Base-by-base conservation (phyloP, 1,140 invertebrate species). In the Drosophila sechellia region DNA sequence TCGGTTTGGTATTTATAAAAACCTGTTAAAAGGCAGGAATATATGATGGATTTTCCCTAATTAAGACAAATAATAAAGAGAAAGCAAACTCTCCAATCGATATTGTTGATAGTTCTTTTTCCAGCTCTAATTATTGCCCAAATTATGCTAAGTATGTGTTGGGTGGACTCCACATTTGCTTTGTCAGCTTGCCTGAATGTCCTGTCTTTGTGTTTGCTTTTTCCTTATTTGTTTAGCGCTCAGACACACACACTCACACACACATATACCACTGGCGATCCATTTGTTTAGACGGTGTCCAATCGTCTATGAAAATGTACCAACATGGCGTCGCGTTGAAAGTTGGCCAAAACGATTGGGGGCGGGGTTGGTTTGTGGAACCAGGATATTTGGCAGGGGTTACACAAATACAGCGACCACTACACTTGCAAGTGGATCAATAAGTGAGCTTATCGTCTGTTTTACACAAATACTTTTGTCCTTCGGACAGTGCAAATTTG, bases 401-500 rank as follows among this genome's bases (percentile, higher is more conserved):
- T 22, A 46, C 63, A 60, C 56, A 49, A 52, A 68, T 42, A 68
- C 64, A 65, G 59, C 13, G 58, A 66, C 60, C 60, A 66, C 64
- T 61, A 73, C 68, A 60, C 61, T 64, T 71, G 50, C 54, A 63
- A 87, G 83, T 86, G 75, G 83, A 87, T 87, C 83, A 86, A 83
- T 86, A 83, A 74, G 77, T 69, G 79, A 83, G 83, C 83, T 86
- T 86, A 86, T 87, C 83, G 83, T 79, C 45, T 74, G 83, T 55
- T 87, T 83, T 87, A 86, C 79, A 87, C 83, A 87, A 87, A 87
- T 86, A 86, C 83, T 86, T 77, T 81, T 83, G 79, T 77, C 76
- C 76, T 65, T 50, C 59, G 71, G 56, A 79, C 78, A 87, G 77
- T 64, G 75, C 48, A 79, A 76, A 87, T 86, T 86, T 87, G 66